Conservation (phyloP, 2,888 invertebrate species). For the Dorcus hopei region DNA sequence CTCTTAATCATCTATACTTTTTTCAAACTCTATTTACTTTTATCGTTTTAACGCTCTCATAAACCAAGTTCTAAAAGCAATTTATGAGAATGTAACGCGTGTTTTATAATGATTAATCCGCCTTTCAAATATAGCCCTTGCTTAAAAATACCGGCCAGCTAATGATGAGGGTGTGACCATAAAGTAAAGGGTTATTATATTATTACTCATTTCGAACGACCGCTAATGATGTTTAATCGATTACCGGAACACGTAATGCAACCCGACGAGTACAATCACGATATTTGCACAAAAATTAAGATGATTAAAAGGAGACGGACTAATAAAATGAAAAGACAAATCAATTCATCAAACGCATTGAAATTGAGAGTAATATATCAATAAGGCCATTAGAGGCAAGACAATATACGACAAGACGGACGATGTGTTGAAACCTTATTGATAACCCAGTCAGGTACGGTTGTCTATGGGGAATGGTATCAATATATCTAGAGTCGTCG, state of each 20-base stretch:
- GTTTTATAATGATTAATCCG: no score
- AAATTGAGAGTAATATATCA: slow-evolving; percentile 43
- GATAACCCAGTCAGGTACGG: slow-evolving; percentile 43
- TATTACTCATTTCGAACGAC: not conserved
- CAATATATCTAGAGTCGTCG: slow-evolving; percentile 37
- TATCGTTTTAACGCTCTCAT: no score
- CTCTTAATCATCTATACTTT: no score
- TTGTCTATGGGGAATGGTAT: slow-evolving; percentile 39
- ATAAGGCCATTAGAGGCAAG: slow-evolving; percentile 41
- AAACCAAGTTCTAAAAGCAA: no score
- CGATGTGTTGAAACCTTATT: slow-evolving; percentile 41
- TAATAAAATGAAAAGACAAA: not conserved
- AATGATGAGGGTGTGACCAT: no score
- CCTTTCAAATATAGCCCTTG: no score
- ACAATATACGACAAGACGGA: slow-evolving; percentile 44
- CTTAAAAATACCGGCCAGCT: no score
- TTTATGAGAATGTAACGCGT: no score
- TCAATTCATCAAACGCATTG: slow-evolving; percentile 23
- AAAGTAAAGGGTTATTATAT: not conserved
- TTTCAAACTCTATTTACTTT: no score
- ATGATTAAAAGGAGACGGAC: slow-evolving; percentile 6
- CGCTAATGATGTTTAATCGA: slow-evolving; percentile 2
- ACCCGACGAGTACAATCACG: slow-evolving; percentile 7
- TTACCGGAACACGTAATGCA: not conserved
- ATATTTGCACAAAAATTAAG: slow-evolving; percentile 19